Evolutionary conservation across 2,113 vertebrate species (phyloP).

Genomic region (Eupsittula cactorum): DNA sequence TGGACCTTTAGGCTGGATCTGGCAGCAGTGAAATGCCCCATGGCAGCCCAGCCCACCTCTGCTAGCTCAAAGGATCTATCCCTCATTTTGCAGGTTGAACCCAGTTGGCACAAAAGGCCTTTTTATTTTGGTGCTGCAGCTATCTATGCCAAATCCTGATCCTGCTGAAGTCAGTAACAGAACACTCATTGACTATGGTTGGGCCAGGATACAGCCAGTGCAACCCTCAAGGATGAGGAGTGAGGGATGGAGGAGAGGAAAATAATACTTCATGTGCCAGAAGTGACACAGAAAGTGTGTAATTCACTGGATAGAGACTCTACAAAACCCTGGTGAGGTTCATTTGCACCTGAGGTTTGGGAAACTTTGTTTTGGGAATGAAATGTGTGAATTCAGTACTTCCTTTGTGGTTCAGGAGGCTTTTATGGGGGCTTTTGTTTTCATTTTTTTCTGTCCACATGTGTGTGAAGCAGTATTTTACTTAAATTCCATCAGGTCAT

Average conservation of each 20-base stretch:
- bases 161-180: constrained; percentile 27
- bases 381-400: neutral
- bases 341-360: neutral
- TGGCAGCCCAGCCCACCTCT: neutral
- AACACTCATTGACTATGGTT: neutral
- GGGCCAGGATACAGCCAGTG: neutral
- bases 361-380: neutral
- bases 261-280: neutral
- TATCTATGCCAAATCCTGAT: constrained; percentile 3
- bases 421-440: neutral
- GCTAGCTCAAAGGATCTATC: neutral
- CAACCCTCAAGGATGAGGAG: neutral
- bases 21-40: neutral
- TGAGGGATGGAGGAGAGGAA: constrained; percentile 12
- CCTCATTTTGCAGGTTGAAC: neutral
- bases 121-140: constrained; percentile 43
- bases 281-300: neutral
- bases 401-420: neutral
- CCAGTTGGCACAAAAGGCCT: constrained; percentile 38
- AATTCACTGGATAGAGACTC: neutral
- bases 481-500: neutral
- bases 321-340: neutral
- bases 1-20: neutral
- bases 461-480: neutral
- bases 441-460: neutral